Evolutionary conservation across 2,888 invertebrate genomes (phyloP), one percentile per base, ranked within the genome.

Genomic region (Aplocera efformata): DNA sequence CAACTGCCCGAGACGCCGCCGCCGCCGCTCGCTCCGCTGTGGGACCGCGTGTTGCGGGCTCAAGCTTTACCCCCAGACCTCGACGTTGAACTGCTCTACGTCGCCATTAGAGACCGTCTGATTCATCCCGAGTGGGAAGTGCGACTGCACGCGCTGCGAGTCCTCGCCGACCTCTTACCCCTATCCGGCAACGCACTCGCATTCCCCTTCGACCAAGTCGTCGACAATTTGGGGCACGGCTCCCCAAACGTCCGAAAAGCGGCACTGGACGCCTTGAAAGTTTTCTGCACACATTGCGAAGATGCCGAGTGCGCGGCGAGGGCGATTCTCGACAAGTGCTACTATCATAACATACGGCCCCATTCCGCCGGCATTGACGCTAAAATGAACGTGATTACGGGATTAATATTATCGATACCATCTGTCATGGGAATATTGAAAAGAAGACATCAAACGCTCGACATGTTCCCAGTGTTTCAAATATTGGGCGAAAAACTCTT

Each of bases 101-200:
- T 90, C 36, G 94, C 94, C 58, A 91, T 95, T 63, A 88, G 92
- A 28, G 92, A 93, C 53, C 90, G 95, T 32, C 85, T 95, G 29
- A 89, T 91, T 24, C 94, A 94, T 70, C 94, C 94, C 1, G 95
- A 96, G 72, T 94, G 94, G 92, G 94, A 95, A 77, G 95, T 96
- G 22, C 90, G 95, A 6, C 93, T 95, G 52, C 94, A 96, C 72
- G 95, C 95, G 13, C 81, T 96, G 4, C 81, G 95, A 34, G 94
- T 96, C 6, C 89, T 96, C 23, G 92, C 92, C 17, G 95, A 96
- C 75, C 90, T 96, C 1, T 84, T 96, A 31, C 94, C 95, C 2
- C 91, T 94, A 25, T 90, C 95, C 49, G 90, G 91, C 26, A 89
- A 91, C 32, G 90, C 90, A 35, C 88, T 95, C 8, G 93, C 95